phyloP scores from a whole-genome alignment of 2,888 invertebrate species.

The Troglohyphantes excavatus region DNA sequence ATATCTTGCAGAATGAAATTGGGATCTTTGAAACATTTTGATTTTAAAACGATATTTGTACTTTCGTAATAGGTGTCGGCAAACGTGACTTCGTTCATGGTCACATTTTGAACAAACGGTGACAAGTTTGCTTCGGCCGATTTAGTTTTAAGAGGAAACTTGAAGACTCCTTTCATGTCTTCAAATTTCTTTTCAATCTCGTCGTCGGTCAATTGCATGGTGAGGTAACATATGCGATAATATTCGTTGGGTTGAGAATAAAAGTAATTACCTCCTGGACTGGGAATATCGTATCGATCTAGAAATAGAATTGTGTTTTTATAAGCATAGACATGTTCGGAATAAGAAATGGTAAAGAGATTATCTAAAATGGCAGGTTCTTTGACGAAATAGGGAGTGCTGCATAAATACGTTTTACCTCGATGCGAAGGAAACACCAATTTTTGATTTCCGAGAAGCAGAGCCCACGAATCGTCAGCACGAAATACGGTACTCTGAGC shows the following conservation, averaged over 20 bases:
- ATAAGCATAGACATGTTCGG: slow-evolving; percentile 24
- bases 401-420: neutral
- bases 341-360: neutral
- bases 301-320: slow-evolving; percentile 11
- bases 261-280: slow-evolving; percentile 25
- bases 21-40: slow-evolving; percentile 23
- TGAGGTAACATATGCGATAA: slow-evolving; percentile 16
- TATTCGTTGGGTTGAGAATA: neutral
- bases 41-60: slow-evolving; percentile 21
- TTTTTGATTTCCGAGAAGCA: slow-evolving; percentile 19
- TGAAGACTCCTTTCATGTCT: neutral
- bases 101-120: neutral
- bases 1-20: slow-evolving; percentile 34
- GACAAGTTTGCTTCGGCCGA: neutral
- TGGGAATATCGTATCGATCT: slow-evolving; percentile 11
- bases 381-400: neutral
- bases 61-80: neutral
- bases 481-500: neutral
- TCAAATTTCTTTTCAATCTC: neutral
- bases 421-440: neutral
- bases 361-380: neutral
- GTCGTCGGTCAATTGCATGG: neutral
- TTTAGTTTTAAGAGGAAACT: neutral
- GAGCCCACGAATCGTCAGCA: neutral
- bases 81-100: neutral